Base-by-base conservation (phyloP, 2,888 invertebrate genomes). In the Timandra comae region DNA sequence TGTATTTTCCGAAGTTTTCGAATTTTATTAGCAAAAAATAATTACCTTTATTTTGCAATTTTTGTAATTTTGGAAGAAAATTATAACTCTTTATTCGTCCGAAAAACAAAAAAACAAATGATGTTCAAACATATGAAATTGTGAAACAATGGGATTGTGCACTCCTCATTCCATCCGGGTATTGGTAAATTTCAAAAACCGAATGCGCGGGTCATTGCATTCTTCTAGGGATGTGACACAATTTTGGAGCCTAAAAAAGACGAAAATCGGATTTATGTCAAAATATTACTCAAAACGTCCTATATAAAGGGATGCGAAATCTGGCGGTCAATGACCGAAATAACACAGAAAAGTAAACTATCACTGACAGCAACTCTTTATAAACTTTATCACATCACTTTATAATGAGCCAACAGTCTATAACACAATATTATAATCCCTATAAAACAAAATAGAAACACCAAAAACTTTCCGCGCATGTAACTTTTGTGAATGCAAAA, bases 81-180 rank as follows among this genome's bases (percentile, higher is more conserved):
- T 79, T 71, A 80, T 74, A 78, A 72, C 71, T 73, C 71, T 79
- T 73, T 81, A 81, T 78, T 76, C 79, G 84, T 81, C 84, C 84
- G 82, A 85, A 84, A 85, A 85, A 82, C 84, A 85, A 85, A 85
- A 82, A 85, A 85, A 85, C 85, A 85, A 85, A 82, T 82, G 85
- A 81, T 77, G 77, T 74, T 84, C 77, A 84, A 84, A 85, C 84
- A 84, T 84, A 81, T 68, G 84, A 85, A 85, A 82, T 72, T 78
- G 68, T 75, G 74, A 84, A 85, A 86, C 82, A 85, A 85, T 84
- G 66, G 71, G 81, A 77, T 73, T 68, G 72, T 82, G 79, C 80
- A 80, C 80, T 84, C 79, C 71, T 84, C 84, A 84, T 85, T 84
- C 84, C 85, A 85, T 84, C 77, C 76, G 75, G 73, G 75, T 74